Evolutionary conservation across 2,113 vertebrate species (phyloP).

Genomic region (Carassius carassius): DNA sequence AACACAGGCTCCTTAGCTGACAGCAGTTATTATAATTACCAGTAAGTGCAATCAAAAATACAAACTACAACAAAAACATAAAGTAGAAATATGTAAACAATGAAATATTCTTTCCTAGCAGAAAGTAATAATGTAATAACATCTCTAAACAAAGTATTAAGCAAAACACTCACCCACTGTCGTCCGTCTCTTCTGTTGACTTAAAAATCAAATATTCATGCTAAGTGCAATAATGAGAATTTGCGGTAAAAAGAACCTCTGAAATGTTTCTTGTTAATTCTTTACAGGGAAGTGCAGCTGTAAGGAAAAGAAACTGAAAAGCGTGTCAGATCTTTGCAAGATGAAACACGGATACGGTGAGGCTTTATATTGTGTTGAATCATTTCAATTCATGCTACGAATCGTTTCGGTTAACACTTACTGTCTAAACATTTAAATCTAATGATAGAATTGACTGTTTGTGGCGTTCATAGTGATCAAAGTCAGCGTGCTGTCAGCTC

Average conservation of each 20-base stretch:
- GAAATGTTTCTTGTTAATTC: conserved; percentile 39
- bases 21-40: no score
- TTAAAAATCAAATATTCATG: no score
- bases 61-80: no score
- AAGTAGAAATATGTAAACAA: no score
- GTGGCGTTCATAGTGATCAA: conserved; percentile 79
- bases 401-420: background rate
- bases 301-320: conserved; percentile 83
- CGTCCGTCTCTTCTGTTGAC: no score
- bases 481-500: conserved; percentile 85
- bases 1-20: no score
- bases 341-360: conserved; percentile 87
- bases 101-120: no score
- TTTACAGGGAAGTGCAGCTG: conserved; percentile 85
- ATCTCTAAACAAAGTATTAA: no score
- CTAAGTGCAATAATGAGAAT: background rate
- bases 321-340: conserved; percentile 81
- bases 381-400: background rate
- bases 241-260: background rate
- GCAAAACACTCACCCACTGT: no score
- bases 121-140: no score
- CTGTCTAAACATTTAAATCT: background rate
- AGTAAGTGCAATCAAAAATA: no score
- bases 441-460: conserved; percentile 1
- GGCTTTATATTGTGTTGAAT: background rate